Evolutionary conservation across 2,797 vertebrate species (phyloP).

Genomic region (Onychomys arenicola): DNA sequence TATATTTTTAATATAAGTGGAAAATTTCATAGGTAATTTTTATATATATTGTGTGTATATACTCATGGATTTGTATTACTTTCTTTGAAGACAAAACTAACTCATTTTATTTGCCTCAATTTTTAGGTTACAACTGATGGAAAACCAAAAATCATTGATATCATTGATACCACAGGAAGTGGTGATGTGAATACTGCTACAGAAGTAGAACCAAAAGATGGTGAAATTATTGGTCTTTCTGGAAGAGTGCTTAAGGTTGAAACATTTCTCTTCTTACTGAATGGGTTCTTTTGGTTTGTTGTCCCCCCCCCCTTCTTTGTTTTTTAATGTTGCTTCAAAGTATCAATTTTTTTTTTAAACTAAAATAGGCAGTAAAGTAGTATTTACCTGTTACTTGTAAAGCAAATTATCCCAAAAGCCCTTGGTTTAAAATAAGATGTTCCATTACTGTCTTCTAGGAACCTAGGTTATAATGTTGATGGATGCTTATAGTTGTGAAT

Average conservation of each 20-base stretch:
- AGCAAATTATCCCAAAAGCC: not conserved
- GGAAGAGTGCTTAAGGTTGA: constrained; percentile 94
- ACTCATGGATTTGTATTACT: not conserved
- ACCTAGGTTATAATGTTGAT: not conserved
- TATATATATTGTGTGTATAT: not conserved
- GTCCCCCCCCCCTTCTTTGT: not conserved
- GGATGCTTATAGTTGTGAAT: not conserved
- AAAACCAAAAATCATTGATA: constrained; percentile 98
- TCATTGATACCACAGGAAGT: constrained; percentile 99
- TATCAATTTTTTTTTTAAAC: not conserved
- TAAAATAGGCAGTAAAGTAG: not conserved
- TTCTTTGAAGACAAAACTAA: constrained; percentile 37
- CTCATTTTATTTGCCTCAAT: constrained; percentile 57
- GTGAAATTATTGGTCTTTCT: constrained; percentile 92
- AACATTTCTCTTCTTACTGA: not conserved
- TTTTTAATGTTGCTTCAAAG: constrained; percentile 13
- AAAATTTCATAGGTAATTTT: constrained; percentile 10
- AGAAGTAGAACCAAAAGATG: constrained; percentile 94
- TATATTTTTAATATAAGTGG: constrained; percentile 36
- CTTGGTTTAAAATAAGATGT: not conserved
- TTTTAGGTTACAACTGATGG: constrained; percentile 96
- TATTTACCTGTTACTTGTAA: constrained; percentile 4
- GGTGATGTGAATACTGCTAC: constrained; percentile 97
- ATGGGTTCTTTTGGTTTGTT: not conserved
- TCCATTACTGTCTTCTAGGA: not conserved